phyloP scores from a whole-genome alignment of 2,113 vertebrate species.

The Microtus oregoni region DNA sequence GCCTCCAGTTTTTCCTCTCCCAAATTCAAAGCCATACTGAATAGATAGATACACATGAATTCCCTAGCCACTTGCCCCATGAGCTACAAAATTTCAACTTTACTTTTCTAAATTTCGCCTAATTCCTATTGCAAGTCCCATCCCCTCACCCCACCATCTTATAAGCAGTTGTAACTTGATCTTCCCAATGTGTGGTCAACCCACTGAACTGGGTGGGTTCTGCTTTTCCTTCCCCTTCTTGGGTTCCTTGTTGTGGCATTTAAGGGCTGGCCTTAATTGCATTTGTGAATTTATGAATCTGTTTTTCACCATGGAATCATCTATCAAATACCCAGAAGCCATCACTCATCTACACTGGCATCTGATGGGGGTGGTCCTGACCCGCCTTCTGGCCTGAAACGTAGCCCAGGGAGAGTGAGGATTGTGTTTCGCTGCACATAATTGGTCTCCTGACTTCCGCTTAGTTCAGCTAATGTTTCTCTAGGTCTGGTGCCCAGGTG shows the following conservation, averaged over 20 bases:
- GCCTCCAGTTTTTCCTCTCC: constrained; percentile 22
- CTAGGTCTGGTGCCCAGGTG: not conserved
- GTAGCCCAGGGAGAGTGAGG: not conserved
- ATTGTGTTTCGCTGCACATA: not conserved
- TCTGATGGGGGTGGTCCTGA: not conserved
- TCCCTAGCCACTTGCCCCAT: constrained; percentile 2
- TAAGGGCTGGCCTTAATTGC: not conserved
- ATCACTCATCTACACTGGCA: not conserved
- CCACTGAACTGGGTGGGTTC: not conserved
- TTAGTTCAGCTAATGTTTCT: not conserved
- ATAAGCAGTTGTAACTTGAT: not conserved
- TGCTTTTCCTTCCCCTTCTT: not conserved
- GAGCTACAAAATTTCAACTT: constrained; percentile 9
- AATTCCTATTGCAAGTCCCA: not conserved
- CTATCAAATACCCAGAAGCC: not conserved
- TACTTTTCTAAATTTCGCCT: constrained; percentile 2
- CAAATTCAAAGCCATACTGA: not conserved
- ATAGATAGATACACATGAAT: not conserved
- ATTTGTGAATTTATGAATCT: not conserved
- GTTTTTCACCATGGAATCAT: not conserved
- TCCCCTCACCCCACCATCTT: not conserved
- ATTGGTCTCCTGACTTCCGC: not conserved
- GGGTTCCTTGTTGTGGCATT: not conserved
- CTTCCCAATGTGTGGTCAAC: not conserved
- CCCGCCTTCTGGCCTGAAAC: no score